Evolutionary conservation across 2,113 vertebrate genomes (phyloP).

Genomic region (human (Homo sapiens)): DNA sequence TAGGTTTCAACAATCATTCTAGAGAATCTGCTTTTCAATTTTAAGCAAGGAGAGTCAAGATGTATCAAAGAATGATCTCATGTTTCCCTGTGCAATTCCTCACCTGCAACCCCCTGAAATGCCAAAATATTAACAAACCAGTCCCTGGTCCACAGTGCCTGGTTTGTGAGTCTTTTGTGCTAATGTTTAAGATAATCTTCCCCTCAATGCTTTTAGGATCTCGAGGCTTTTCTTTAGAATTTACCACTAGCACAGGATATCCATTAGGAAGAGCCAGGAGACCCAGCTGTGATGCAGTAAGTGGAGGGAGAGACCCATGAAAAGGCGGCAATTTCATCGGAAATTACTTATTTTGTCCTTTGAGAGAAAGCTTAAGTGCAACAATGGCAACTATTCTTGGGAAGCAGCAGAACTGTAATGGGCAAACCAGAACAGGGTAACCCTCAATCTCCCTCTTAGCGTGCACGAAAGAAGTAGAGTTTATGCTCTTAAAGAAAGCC

Average conservation of each 20-base stretch:
- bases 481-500: not conserved
- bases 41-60: not conserved
- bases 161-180: not conserved
- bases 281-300: not conserved
- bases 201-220: not conserved
- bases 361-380: slow-evolving; percentile 27
- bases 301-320: not conserved
- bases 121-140: not conserved
- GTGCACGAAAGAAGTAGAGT: not conserved
- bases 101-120: not conserved
- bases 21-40: not conserved
- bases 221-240: not conserved
- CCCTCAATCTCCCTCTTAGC: not conserved
- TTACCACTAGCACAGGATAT: not conserved
- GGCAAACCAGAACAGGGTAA: slow-evolving; percentile 12
- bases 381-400: not conserved
- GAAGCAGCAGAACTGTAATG: not conserved
- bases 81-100: not conserved
- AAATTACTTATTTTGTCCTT: slow-evolving; percentile 5
- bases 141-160: not conserved
- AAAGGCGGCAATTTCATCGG: not conserved
- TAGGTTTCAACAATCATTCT: not conserved
- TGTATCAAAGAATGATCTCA: not conserved
- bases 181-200: not conserved
- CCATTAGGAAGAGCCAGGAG: not conserved